Base-by-base conservation (phyloP, 2,797 vertebrate genomes). In the Scyliorhinus canicula region DNA sequence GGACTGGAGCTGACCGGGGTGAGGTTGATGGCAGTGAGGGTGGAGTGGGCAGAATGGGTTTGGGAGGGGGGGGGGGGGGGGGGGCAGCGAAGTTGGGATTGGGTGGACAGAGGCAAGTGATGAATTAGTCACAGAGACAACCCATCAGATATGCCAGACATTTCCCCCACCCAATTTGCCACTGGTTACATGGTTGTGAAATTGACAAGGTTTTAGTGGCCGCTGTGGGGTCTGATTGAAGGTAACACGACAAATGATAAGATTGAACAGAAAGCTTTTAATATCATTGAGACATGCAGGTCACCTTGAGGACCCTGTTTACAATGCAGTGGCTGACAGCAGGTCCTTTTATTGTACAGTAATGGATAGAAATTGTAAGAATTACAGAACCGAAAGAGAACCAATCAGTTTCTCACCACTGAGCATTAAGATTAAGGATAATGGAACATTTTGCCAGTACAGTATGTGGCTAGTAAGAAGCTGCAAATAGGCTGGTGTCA, bases 41-140 rank as follows among this genome's bases (percentile, higher is more conserved):
- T 26, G 96, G 95, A 95, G n/a, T n/a, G n/a, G n/a, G n/a, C n/a
- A n/a, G n/a, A n/a, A n/a, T n/a, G n/a, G n/a, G n/a, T n/a, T n/a
- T n/a, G n/a, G 95, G 95, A 95, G 95, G 67, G 35, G 95, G 96
- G 95, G 95, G 95, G 94, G 65, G 95, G 85, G 95, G 96, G 77
- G 82, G 44, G 9, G 63, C 21, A n/a, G 16, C 82, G 77, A n/a
- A 50, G 35, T 9, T 31, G 44, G 95, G 55, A 95, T 95, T 95
- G 95, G 96, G 95, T 91, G 96, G 79, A 28, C 35, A n/a, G 71
- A 74, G 77, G 2, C n/a, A 44, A 44, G 40, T 82, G 79, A 0
- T 82, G 79, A 82, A 8, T 86, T 55, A 55, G 52, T 16, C 11
- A 28, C 47, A 47, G 16, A 21, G 79, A 26, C 26, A 85, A 28